Conservation (phyloP, 2,113 vertebrate species). For the Myodes glareolus region DNA sequence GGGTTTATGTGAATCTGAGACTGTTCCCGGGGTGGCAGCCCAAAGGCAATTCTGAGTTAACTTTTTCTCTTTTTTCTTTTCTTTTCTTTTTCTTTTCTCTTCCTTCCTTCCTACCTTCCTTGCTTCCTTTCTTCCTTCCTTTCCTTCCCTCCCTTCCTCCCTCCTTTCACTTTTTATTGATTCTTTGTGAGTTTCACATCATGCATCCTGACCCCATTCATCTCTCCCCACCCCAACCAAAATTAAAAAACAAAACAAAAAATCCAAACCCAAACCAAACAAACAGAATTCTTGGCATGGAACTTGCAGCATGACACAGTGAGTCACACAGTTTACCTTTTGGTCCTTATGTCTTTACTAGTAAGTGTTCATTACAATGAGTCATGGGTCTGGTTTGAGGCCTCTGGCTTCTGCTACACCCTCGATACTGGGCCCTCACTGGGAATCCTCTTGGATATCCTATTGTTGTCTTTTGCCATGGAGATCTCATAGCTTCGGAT, state of each 20-base stretch:
- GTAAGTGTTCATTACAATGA: neutral
- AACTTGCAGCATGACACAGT: neutral
- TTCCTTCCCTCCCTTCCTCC: too few species aligned
- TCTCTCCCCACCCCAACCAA: neutral
- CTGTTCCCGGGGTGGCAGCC: too few species aligned
- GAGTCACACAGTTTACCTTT: neutral
- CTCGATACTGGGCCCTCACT: neutral
- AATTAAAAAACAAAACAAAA: too few species aligned
- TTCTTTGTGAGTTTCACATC: neutral
- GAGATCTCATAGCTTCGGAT: too few species aligned
- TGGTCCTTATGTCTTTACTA: neutral
- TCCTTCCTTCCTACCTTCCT: too few species aligned
- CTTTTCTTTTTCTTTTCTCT: neutral
- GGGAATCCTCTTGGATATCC: neutral
- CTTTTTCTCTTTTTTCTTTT: neutral
- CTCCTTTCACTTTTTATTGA: neutral
- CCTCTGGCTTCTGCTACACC: neutral
- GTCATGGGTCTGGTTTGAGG: neutral
- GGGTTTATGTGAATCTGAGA: neutral
- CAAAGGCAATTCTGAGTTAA: neutral
- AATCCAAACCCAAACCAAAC: too few species aligned
- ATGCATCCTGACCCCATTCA: neutral
- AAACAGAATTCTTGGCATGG: neutral
- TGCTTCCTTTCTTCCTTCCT: too few species aligned
- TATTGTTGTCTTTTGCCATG: neutral